Evolutionary conservation across 2,888 invertebrate species (phyloP).

Genomic region (Ochropleura leucogaster): DNA sequence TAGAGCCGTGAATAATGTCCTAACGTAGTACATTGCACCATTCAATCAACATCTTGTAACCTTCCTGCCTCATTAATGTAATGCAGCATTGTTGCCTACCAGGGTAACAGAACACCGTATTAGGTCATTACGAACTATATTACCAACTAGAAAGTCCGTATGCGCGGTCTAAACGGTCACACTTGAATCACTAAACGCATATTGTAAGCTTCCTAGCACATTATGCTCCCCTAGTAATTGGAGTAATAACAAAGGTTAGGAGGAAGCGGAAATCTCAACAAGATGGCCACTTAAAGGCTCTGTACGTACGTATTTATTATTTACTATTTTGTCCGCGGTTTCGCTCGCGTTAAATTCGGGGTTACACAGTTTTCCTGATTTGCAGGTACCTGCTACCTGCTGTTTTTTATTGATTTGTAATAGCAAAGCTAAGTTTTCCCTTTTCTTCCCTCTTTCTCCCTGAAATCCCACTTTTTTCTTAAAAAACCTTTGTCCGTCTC

Average conservation of each 20-base stretch:
- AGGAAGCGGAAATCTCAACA: constrained; percentile 61
- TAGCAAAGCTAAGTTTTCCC: too few relatives aligned
- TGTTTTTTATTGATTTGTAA: too few relatives aligned
- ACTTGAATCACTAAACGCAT: constrained; percentile 71
- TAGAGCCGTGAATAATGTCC: constrained; percentile 51
- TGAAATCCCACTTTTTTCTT: too few relatives aligned
- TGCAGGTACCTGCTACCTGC: too few relatives aligned
- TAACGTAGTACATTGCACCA: constrained; percentile 55
- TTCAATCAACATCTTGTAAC: constrained; percentile 64
- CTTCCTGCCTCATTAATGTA: constrained; percentile 58
- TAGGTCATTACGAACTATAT: constrained; percentile 62
- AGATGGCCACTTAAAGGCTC: constrained; percentile 52
- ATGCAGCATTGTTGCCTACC: constrained; percentile 61
- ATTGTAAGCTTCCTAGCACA: constrained; percentile 64
- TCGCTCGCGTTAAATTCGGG: too few relatives aligned
- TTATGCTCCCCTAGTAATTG: constrained; percentile 65
- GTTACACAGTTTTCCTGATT: too few relatives aligned
- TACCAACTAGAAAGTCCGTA: constrained; percentile 60
- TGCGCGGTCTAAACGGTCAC: constrained; percentile 64
- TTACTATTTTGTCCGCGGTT: too few relatives aligned
- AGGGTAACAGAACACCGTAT: constrained; percentile 62
- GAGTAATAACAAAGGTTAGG: constrained; percentile 60
- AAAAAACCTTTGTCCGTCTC: too few relatives aligned
- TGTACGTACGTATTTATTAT: constrained; percentile 36
- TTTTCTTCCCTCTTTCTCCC: too few relatives aligned